Conservation (phyloP, 2,888 invertebrate genomes). For the Tanytarsus gracilentus region DNA sequence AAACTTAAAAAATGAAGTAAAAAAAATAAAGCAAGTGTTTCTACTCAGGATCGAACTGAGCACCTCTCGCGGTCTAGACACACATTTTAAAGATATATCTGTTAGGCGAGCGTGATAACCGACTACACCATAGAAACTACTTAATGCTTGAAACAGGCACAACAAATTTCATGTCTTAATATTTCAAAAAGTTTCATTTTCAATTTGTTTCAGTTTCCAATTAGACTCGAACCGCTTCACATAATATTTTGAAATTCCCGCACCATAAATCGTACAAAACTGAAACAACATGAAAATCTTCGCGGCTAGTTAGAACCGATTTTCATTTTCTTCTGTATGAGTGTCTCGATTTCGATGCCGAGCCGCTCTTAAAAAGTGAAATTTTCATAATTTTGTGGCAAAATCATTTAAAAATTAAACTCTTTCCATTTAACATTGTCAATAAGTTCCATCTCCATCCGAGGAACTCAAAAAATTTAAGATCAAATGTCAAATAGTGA, state of each 20-base stretch:
- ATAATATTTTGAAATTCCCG: background rate
- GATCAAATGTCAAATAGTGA: slow-evolving; percentile 23
- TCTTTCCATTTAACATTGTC: background rate
- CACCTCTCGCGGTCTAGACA: too few relatives aligned
- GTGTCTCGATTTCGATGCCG: background rate
- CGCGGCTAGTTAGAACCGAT: background rate
- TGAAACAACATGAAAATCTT: background rate
- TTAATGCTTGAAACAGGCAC: too few relatives aligned
- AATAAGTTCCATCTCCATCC: background rate
- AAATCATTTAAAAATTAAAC: background rate
- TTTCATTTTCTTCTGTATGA: background rate
- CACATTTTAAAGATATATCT: too few relatives aligned
- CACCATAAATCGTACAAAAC: background rate
- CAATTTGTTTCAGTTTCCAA: background rate
- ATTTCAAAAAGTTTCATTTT: background rate
- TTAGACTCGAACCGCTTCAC: background rate
- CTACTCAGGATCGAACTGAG: too few relatives aligned
- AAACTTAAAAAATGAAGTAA: too few relatives aligned
- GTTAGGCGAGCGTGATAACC: too few relatives aligned
- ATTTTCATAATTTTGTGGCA: background rate
- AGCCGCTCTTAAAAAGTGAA: slow-evolving; percentile 1
- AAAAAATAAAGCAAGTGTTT: too few relatives aligned
- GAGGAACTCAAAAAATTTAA: background rate
- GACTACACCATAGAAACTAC: too few relatives aligned
- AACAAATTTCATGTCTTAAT: background rate